Percentiles rank a stretch among this genome's conserved stretches.
Evolutionary conservation across 2,113 vertebrate genomes (phyloP).

Genomic region (Grallaria varia): DNA sequence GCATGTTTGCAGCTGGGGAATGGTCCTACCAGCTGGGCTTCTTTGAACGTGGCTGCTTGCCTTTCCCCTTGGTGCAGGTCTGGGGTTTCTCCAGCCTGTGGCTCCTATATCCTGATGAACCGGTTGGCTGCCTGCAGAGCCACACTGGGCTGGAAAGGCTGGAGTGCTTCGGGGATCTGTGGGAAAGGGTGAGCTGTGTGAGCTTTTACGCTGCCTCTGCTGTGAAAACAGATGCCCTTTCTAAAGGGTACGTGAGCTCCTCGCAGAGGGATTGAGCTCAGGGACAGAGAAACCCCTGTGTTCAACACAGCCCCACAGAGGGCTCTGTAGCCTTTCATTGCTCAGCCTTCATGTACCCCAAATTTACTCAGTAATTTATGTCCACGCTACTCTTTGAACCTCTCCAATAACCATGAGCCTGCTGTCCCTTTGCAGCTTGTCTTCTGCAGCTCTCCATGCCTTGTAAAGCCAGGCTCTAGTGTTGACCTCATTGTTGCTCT

Average conservation of each 20-base stretch:
- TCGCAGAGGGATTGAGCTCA: background rate
- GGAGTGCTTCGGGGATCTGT: background rate
- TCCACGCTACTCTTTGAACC: background rate
- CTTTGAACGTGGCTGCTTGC: accelerated
- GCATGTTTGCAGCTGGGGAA: background rate
- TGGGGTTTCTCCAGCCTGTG: background rate
- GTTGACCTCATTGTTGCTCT: background rate
- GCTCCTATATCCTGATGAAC: background rate
- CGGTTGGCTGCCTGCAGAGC: background rate
- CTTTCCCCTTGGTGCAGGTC: background rate
- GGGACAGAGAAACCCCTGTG: background rate
- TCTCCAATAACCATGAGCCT: background rate
- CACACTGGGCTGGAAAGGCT: background rate
- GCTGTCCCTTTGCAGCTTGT: background rate
- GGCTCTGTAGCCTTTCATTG: background rate
- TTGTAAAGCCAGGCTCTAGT: background rate
- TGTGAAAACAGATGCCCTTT: background rate
- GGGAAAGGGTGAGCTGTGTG: background rate
- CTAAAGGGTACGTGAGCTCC: background rate
- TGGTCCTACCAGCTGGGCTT: background rate
- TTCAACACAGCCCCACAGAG: background rate
- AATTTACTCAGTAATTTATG: background rate
- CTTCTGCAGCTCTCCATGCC: background rate
- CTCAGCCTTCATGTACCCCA: background rate
- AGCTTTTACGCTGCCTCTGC: background rate